phyloP scores from a whole-genome alignment of 2,113 vertebrate genomes.

The Condylura cristata region DNA sequence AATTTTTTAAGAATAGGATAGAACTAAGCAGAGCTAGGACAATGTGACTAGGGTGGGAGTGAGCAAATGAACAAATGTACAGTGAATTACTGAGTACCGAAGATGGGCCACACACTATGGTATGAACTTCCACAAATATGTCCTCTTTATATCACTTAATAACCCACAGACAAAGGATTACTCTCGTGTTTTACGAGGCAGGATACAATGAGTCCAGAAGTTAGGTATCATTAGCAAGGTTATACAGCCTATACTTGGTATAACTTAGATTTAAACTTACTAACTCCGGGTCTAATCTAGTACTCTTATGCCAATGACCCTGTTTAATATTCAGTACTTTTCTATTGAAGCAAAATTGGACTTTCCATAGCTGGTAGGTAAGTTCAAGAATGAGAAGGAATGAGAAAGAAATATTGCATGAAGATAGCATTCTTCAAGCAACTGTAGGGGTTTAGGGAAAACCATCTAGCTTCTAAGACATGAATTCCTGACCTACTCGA shows the following conservation, averaged over 20 bases:
- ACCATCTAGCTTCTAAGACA: not conserved
- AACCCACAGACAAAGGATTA: not conserved
- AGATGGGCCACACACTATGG: not conserved
- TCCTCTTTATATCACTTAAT: not conserved
- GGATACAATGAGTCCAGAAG: not conserved
- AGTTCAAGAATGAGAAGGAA: not conserved
- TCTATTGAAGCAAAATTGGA: not conserved
- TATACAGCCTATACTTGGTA: not conserved
- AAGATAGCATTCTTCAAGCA: slow-evolving; percentile 12
- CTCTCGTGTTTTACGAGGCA: not conserved
- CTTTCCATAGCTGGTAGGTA: not conserved
- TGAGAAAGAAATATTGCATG: not conserved
- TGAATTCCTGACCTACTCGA: not conserved
- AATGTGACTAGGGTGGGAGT: not conserved
- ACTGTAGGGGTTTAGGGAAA: not conserved
- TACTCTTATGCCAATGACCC: not conserved
- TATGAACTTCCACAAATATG: not conserved
- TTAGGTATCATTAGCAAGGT: not conserved
- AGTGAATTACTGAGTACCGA: not conserved
- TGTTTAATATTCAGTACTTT: not conserved
- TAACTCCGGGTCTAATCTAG: not conserved
- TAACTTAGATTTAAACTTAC: not conserved
- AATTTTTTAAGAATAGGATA: not conserved
- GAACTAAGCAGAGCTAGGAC: not conserved
- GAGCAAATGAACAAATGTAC: not conserved